Evolutionary conservation across 37 sponge, comb jelly and placozoan genomes (phyloP).

Genomic region (Haliclona indistincta): DNA sequence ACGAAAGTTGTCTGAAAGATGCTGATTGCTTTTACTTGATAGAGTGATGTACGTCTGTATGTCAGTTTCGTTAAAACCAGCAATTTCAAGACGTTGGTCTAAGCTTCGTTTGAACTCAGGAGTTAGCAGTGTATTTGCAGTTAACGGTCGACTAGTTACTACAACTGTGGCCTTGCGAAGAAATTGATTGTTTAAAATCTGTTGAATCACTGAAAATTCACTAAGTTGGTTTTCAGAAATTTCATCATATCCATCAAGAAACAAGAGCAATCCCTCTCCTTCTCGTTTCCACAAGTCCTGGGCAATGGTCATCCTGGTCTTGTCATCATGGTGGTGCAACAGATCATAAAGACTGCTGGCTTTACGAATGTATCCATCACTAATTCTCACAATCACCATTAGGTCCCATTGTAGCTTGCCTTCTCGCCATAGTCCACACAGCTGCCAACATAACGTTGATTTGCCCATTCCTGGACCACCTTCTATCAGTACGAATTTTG

Average conservation of each 20-base stretch:
- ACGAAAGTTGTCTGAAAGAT: not conserved
- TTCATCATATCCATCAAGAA: conserved; percentile 37
- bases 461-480: conserved; percentile 33
- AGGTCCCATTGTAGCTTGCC: conserved; percentile 2
- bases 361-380: not conserved
- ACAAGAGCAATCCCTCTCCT: conserved; percentile 3
- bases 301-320: not conserved
- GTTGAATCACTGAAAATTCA: not conserved
- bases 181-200: not conserved
- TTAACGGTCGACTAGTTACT: conserved; percentile 20
- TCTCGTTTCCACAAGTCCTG: not conserved
- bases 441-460: not conserved
- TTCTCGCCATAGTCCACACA: conserved; percentile 1
- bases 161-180: conserved; percentile 7
- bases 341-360: conserved; percentile 9
- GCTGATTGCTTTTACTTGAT: no score
- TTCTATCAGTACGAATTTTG: no score
- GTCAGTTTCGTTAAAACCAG: not conserved
- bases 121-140: not conserved
- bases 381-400: not conserved
- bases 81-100: not conserved
- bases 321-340: not conserved
- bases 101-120: no score
- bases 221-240: not conserved
- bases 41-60: no score